phyloP scores from a whole-genome alignment of 1,140 invertebrate species.

The Atopsyche davidsoni region DNA sequence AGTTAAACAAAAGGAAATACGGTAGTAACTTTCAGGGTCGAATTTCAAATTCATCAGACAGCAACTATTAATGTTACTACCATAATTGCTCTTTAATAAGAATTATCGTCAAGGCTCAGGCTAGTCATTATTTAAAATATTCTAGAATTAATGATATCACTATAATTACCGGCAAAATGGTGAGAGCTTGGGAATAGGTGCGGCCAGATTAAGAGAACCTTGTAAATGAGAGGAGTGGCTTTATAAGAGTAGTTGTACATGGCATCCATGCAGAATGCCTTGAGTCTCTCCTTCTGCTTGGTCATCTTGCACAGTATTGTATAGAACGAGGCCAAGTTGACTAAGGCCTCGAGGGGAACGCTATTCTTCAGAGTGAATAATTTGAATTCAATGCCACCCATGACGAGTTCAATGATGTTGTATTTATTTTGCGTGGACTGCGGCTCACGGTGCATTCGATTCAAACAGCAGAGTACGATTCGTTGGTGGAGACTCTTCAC shows the following conservation, averaged over 20 bases:
- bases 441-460: slow-evolving; percentile 6
- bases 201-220: slow-evolving; percentile 41
- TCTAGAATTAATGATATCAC: too few relatives aligned
- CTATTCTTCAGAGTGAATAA: slow-evolving; percentile 39
- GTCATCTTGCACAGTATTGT: slow-evolving; percentile 39
- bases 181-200: slow-evolving; percentile 37
- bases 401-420: slow-evolving; percentile 28
- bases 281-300: slow-evolving; percentile 35
- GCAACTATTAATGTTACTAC: too few relatives aligned
- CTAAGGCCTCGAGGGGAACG: slow-evolving; percentile 36
- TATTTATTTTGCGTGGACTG: slow-evolving; percentile 23
- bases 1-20: too few relatives aligned
- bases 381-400: slow-evolving; percentile 38
- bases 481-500: slow-evolving; percentile 10
- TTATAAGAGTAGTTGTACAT: slow-evolving; percentile 45
- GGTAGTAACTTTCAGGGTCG: too few relatives aligned
- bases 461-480: slow-evolving; percentile 16
- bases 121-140: too few relatives aligned
- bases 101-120: too few relatives aligned
- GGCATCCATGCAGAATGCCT: slow-evolving; percentile 41
- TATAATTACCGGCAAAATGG: slow-evolving; percentile 5
- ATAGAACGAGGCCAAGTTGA: slow-evolving; percentile 42
- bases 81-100: too few relatives aligned
- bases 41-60: too few relatives aligned
- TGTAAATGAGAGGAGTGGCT: slow-evolving; percentile 37